These are phyloP conservation scores for Liparis tanakae DNA, from an alignment of 2,797 vertebrate genomes.

Conservation along the genomic window DNA sequence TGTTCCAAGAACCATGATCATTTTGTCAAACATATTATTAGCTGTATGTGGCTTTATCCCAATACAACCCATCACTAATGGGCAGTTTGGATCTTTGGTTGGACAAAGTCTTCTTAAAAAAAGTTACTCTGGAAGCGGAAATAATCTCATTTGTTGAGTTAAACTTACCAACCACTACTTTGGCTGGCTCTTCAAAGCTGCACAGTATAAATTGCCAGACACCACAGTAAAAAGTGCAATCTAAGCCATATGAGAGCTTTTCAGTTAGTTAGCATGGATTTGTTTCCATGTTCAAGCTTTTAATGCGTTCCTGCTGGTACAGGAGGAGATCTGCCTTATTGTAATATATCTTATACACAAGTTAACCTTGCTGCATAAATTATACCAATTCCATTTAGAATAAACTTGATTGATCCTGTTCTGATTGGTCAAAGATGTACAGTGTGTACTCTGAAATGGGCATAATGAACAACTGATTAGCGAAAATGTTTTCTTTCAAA, in stretches of 20 bases:
- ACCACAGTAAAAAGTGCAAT: conserved; percentile 25
- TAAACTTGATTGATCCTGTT: not conserved
- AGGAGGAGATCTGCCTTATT: not conserved
- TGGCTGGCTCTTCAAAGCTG: conserved; percentile 9
- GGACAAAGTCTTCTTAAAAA: conserved; percentile 24
- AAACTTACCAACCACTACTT: conserved; percentile 8
- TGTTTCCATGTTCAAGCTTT: conserved; percentile 9
- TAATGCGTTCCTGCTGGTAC: not conserved
- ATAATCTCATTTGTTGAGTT: conserved; percentile 22
- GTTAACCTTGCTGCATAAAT: not conserved
- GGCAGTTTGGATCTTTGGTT: conserved; percentile 27
- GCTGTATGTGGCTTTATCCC: conserved; percentile 30
- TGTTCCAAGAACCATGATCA: conserved; percentile 45
- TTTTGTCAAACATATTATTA: conserved; percentile 40
- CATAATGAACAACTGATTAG: not conserved
- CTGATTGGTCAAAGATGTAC: not conserved
- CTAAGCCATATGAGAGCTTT: conserved; percentile 12
- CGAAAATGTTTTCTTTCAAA: not conserved
- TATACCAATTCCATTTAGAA: not conserved
- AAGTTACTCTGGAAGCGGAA: conserved; percentile 21
- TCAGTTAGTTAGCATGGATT: conserved; percentile 3
- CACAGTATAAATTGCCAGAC: conserved; percentile 11
- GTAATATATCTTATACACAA: not conserved
- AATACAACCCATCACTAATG: conserved; percentile 34
- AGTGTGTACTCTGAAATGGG: not conserved